Base-by-base conservation (phyloP, 2,113 vertebrate genomes). In the Microcebus griseorufus region DNA sequence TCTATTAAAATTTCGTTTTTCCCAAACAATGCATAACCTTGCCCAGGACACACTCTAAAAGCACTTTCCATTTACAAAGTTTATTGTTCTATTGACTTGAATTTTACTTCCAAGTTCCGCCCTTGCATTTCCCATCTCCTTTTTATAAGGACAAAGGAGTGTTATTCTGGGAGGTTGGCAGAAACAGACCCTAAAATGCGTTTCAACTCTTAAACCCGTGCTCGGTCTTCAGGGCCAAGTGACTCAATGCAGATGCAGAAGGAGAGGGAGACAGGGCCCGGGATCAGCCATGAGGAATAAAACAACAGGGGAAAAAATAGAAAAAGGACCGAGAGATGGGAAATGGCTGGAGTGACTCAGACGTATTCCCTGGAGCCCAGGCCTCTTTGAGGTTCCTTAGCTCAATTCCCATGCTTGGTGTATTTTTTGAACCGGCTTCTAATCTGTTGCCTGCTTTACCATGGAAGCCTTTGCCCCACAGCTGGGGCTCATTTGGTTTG, bases 401-500 rank as follows among this genome's bases (percentile, higher is more conserved):
- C 58, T 51, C 14, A 92, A 79, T 93, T 94, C 69, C 64, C 83
- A 87, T 53, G 79, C 58, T 90, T 34, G 23, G 32, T 29, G 1
- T 79, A 34, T 48, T 83, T 88, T 84, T 48, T n/a, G 64, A 88
- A 62, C 78, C 90, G 88, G 29, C 11, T 85, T 93, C 84, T 85
- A 95, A 76, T 95, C 45, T 64, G 22, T 89, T 92, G 51, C 88
- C 62, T 79, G 20, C 42, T 85, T 95, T 70, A 37, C 89, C 93
- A 82, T 0, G 7, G 88, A 87, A 96, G 85, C 67, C 29, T 94
- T 85, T 88, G 55, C 48, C 80, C 80, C 51, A 51, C 90, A 96
- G 85, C 93, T 95, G 93, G 62, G n/a, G 48, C 88, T 95, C 84
- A 96, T 97, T 97, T 96, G 51, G 67, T 94, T 95, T 94, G 73